Evolutionary conservation across 2,888 invertebrate genomes (phyloP).

Genomic region (Anagyrus pseudococci): DNA sequence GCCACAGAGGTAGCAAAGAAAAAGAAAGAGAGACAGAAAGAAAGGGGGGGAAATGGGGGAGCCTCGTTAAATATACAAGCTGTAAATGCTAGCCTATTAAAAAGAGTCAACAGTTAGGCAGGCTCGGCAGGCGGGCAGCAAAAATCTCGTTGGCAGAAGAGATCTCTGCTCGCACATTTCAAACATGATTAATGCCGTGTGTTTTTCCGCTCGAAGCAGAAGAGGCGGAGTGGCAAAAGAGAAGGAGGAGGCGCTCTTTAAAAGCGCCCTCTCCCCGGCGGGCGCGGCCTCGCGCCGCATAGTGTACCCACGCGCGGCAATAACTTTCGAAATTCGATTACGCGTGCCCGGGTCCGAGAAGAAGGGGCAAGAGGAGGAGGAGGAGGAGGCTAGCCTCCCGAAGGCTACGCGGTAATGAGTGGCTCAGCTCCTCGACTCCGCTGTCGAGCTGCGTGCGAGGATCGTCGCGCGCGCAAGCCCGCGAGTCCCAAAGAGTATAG

Average conservation of each 20-base stretch:
- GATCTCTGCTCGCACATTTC: slow-evolving; percentile 21
- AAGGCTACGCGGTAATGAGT: slow-evolving; percentile 49
- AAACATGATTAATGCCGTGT: slow-evolving; percentile 39
- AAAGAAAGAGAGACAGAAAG: too few species aligned
- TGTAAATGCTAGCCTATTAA: too few species aligned
- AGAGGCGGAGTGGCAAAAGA: background rate
- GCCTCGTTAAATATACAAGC: too few species aligned
- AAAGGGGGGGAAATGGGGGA: too few species aligned
- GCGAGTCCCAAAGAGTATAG: slow-evolving; percentile 3
- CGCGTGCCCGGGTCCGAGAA: slow-evolving; percentile 43
- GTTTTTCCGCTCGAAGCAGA: slow-evolving; percentile 25
- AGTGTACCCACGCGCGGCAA: slow-evolving; percentile 46
- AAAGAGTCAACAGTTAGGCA: too few species aligned
- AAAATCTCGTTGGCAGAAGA: slow-evolving; percentile 15
- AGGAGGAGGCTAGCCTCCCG: slow-evolving; percentile 42
- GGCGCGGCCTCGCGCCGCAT: slow-evolving; percentile 16
- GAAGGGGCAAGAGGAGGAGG: slow-evolving; percentile 49
- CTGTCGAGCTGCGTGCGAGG: slow-evolving; percentile 55
- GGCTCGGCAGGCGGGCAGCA: too few species aligned
- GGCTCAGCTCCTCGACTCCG: slow-evolving; percentile 53
- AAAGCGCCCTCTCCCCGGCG: slow-evolving; percentile 20
- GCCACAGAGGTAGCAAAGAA: too few species aligned
- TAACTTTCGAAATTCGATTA: slow-evolving; percentile 59
- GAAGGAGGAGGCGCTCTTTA: slow-evolving; percentile 22
- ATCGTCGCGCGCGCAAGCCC: slow-evolving; percentile 27